Evolutionary conservation across 35 echinoderm and acorn worm species (phyloP), one percentile per base, ranked within the genome.

Genomic region (Lytechinus variegatus): DNA sequence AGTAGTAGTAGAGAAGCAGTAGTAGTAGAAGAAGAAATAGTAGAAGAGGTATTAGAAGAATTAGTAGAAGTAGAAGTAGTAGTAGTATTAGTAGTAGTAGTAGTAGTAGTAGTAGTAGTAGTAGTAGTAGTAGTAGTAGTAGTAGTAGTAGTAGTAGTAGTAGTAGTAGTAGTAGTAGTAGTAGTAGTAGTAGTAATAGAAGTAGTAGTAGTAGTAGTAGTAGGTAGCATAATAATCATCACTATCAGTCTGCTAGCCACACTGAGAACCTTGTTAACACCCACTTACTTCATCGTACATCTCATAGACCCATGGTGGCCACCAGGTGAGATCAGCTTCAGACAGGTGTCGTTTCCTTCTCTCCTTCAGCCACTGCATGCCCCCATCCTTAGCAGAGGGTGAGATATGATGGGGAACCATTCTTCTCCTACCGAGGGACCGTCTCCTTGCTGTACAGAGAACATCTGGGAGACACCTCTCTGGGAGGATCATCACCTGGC

Each of bases 251-350:
- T 33, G 27, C 92, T 24, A 52, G 12, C 53, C 29, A 3, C 27
- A 86, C 27, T 33, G 54, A 24, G 16, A 52, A 29, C 5, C 5
- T 27, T 3, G 6, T 44, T 27, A 13, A 87, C 56, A 58, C 57
- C 8, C 51, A 98, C 98, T 97, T 95, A 99, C 98, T 95, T 86
- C 57, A 92, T 99, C 98, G 96, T 99, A 99, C 97, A 97, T 97
- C 94, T 99, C 97, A 97, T 98, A 99, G 9, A 99, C 98, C 96
- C 97, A 99, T 13, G 94, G 93, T 1, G 97, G 98, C 94, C 96
- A 91, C 95, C 96, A 97, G 60, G 98, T 97, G 44, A 97, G 96
- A 11, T 95, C 56, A 5, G 98, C 97, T 33, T 96, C 96, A 27
- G 91, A 95, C 21, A 97, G 96, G 5, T 96, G 57, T 8, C 92